A percentile compares a stretch with the other conserved stretches of the same genome.
Evolutionary conservation across 2,888 invertebrate genomes (phyloP).

Genomic region (Timandra comae): DNA sequence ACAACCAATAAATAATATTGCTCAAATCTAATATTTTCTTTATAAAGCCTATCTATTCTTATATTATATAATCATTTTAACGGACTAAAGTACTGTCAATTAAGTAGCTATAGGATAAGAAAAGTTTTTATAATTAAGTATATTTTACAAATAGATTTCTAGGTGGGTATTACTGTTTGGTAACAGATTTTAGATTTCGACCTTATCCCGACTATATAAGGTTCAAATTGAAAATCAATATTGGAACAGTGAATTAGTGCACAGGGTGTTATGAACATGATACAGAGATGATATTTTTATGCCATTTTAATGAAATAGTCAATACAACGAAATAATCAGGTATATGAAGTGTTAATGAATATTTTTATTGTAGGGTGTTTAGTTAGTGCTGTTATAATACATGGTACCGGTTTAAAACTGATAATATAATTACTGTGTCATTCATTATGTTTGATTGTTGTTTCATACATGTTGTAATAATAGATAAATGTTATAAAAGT

Average conservation of each 20-base stretch:
- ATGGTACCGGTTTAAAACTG: too few relatives aligned
- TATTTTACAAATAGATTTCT: constrained; percentile 16
- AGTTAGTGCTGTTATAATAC: constrained; percentile 2
- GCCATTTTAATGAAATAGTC: constrained; percentile 31
- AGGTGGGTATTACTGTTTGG: constrained; percentile 13
- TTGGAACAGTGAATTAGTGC: constrained; percentile 11
- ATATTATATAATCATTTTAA: constrained; percentile 11
- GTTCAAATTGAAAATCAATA: constrained; percentile 3
- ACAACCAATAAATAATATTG: constrained; percentile 5
- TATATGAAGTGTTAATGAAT: constrained; percentile 43
- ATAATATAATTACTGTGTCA: constrained; percentile 5
- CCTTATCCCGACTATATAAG: constrained; percentile 1
- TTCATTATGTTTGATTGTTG: constrained; percentile 1
- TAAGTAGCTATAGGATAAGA: constrained; percentile 42
- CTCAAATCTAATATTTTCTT: constrained; percentile 14
- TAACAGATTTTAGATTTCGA: constrained; percentile 8
- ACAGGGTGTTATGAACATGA: constrained; percentile 33
- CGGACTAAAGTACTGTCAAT: constrained; percentile 42
- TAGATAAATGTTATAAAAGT: constrained; percentile 38
- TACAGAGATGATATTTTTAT: constrained; percentile 26
- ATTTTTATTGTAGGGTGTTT: constrained; percentile 17
- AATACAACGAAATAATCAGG: constrained; percentile 55
- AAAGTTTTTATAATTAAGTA: constrained; percentile 20
- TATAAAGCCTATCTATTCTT: constrained; percentile 6
- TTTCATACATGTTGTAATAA: constrained; percentile 22